Evolutionary conservation across 2,888 invertebrate genomes (phyloP), one percentile per base, ranked within the genome.

Genomic region (Rhingia rostrata): DNA sequence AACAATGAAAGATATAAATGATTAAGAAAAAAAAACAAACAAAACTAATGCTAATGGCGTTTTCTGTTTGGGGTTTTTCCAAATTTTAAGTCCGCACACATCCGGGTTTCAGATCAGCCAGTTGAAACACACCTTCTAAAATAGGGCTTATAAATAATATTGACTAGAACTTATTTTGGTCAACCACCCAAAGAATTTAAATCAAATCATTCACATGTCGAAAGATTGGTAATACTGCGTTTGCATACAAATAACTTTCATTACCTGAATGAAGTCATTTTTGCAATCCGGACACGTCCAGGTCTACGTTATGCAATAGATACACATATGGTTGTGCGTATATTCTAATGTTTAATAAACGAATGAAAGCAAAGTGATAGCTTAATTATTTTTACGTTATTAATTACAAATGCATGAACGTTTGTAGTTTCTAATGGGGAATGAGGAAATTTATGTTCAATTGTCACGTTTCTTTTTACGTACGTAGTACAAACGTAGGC

Each of bases 221-320:
- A 1, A 37, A 0, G 10, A 33, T n/a, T 32, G 49, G 33, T 30
- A 4, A 33, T 14, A 41, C 37, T 41, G 32, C 43, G 33, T 54
- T 43, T 66, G 73, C 73, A 80, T 80, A 60, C 33, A 80, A 80
- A 80, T 80, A 43, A 1, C 22, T 37, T 6, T 32, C 35, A 63
- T 77, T 49, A 39, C 56, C 9, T 5, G 66, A 58, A 7, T 30
- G 45, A 2, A 6, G 12, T 12, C 10, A 9, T 14, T 12, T 30
- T 78, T 51, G 12, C 6, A 22, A 37, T 70, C 78, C 7, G 39
- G 3, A 7, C 78, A 78, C 78, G 78, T 78, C 51, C 35, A 51
- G 58, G 41, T 14, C 53, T 6, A 69, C 32, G 58, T 72, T 58
- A 70, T 64, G 56, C 64, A 78, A 72, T 41, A 66, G 37, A 9